Evolutionary conservation across 2,113 vertebrate genomes (phyloP), one percentile per base, ranked within the genome.

Genomic region (Hystrix cristata): DNA sequence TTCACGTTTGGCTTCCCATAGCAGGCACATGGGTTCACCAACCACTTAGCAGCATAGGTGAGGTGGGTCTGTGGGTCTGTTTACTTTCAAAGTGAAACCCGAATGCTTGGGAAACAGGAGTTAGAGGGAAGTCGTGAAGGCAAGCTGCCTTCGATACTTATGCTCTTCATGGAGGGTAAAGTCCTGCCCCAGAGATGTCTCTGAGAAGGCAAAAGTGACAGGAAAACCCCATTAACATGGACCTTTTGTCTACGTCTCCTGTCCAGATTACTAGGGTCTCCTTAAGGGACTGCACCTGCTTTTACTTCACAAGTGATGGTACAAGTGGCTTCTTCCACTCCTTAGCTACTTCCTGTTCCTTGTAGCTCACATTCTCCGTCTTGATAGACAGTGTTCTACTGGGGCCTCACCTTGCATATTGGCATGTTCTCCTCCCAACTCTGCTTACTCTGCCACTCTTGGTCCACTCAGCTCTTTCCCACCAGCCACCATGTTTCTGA

Each of bases 1-100:
- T 98, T 97, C 48, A 27, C 57, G 95, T 98, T 98, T 97, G 92
- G 87, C 53, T 95, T 95, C 94, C 94, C 84, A 82, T 78, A 94
- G 88, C 57, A 87, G 60, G 87, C 83, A 62, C 83, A 85, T 59
- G 85, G 80, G 84, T 59, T 95, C 90, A 82, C 65, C 86, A 67
- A 81, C 91, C 80, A 83, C 87, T 92, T 46, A 74, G 65, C 97
- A 92, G 18, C 62, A 71, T 8, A 95, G 59, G 59, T 21, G 0
- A 84, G 80, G 83, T 85, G 91, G 83, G 64, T 93, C 65, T 94
- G 80, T 62, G 89, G 38, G 13, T 80, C 83, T 64, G 46, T 67
- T 57, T 62, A 25, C 88, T 80, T 85, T 21, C 8, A 34, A 87
- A 90, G 31, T 84, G 80, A 94, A 96, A 87, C 79, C 60, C 65